Percentiles rank a stretch among this genome's conserved stretches.
Evolutionary conservation across 2,797 vertebrate species (phyloP).

Genomic region (Eurystomus glaucurus): DNA sequence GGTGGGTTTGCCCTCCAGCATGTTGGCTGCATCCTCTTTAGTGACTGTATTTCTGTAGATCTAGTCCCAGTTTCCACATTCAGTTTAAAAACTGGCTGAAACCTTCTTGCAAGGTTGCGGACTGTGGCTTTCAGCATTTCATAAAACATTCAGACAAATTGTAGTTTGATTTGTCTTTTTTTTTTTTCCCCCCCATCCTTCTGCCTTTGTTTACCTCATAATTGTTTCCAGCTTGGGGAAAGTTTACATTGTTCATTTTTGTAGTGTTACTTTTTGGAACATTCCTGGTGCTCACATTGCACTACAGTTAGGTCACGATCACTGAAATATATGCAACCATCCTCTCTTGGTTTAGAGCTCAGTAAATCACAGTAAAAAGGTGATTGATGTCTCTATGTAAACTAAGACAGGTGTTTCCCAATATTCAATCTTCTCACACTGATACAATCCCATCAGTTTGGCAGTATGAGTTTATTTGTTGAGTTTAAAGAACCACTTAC

Average conservation of each 20-base stretch:
- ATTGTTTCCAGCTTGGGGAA: neutral
- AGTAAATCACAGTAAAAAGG: neutral
- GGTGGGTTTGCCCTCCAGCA: neutral
- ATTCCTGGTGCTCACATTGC: neutral
- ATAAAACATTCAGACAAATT: neutral
- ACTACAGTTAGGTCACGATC: neutral
- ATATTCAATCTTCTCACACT: neutral
- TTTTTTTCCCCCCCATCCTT: fast-evolving
- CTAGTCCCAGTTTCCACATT: neutral
- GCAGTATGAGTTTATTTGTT: neutral
- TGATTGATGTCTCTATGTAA: neutral
- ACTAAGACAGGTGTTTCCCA: neutral
- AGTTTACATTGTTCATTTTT: neutral
- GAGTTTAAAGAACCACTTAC: neutral
- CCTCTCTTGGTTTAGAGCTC: neutral
- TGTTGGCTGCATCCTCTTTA: neutral
- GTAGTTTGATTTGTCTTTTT: neutral
- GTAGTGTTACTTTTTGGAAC: neutral
- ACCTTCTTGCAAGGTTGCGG: neutral
- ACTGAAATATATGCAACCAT: neutral
- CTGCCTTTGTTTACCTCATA: neutral
- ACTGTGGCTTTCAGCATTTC: neutral
- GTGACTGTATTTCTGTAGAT: neutral
- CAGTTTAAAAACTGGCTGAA: neutral
- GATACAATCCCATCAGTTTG: neutral